Conservation (phyloP, 2,888 invertebrate genomes). For the Torymus aiolomorphi region DNA sequence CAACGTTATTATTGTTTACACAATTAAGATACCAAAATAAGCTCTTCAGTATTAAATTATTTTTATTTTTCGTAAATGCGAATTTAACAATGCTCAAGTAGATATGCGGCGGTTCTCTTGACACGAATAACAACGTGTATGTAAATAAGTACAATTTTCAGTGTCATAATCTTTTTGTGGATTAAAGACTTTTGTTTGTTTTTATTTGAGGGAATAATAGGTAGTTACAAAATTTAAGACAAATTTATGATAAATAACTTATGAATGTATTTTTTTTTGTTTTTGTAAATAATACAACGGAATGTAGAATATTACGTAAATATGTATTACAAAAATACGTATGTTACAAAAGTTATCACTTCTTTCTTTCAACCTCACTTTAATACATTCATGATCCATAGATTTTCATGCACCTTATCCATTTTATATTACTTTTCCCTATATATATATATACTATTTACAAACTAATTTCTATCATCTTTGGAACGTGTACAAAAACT, state of each 20-base stretch:
- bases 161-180: too few species aligned
- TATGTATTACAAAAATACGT: conserved; percentile 1
- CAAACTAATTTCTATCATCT: conserved; percentile 24
- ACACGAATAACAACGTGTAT: too few species aligned
- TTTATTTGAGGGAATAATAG: neutral
- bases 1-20: too few species aligned
- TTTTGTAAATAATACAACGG: conserved; percentile 22
- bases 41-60: too few species aligned
- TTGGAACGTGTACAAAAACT: neutral
- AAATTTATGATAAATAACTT: conserved; percentile 30
- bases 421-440: neutral
- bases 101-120: too few species aligned
- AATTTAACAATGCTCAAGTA: too few species aligned
- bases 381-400: neutral
- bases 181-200: too few species aligned
- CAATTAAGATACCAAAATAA: too few species aligned
- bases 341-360: conserved; percentile 19
- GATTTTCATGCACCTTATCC: neutral
- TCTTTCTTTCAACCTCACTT: neutral
- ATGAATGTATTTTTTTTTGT: conserved; percentile 16
- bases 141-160: too few species aligned
- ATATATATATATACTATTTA: neutral
- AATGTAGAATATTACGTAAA: conserved; percentile 11
- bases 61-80: too few species aligned
- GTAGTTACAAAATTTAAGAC: neutral